Conservation (phyloP, 2,113 vertebrate species). For the Rhynchopsitta pachyrhyncha region DNA sequence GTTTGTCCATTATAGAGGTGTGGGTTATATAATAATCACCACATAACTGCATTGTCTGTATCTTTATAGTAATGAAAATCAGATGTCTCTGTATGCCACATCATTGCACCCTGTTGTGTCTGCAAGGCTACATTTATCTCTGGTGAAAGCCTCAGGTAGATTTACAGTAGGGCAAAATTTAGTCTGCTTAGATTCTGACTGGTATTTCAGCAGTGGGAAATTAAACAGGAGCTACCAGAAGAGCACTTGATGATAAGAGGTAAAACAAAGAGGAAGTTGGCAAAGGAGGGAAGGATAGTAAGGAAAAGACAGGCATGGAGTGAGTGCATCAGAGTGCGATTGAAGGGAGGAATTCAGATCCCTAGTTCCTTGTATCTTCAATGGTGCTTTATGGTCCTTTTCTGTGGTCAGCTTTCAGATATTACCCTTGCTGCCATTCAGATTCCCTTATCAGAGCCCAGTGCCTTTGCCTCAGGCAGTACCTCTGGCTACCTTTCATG, state of each 20-base stretch:
- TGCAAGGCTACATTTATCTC: neutral
- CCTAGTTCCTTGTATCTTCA: neutral
- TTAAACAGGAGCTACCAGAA: neutral
- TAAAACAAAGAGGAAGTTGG: conserved; percentile 2
- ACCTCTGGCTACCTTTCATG: neutral
- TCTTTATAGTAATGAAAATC: conserved; percentile 20
- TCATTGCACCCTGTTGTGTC: neutral
- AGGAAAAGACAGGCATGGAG: neutral
- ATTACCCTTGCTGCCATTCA: neutral
- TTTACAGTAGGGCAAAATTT: conserved; percentile 10
- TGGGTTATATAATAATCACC: conserved; percentile 13
- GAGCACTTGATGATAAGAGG: neutral
- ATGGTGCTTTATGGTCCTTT: neutral
- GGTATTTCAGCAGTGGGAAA: neutral
- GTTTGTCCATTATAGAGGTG: conserved; percentile 3
- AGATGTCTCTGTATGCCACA: neutral
- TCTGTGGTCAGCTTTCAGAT: neutral
- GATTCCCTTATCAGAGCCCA: neutral
- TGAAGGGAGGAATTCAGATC: neutral
- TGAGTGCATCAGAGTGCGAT: neutral
- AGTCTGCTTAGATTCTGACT: neutral
- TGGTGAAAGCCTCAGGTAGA: neutral
- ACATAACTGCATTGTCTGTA: neutral
- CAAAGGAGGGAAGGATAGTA: neutral
- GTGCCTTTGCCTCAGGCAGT: neutral